Conservation (phyloP, 2,113 vertebrate species). For the Ailuropoda melanoleuca region DNA sequence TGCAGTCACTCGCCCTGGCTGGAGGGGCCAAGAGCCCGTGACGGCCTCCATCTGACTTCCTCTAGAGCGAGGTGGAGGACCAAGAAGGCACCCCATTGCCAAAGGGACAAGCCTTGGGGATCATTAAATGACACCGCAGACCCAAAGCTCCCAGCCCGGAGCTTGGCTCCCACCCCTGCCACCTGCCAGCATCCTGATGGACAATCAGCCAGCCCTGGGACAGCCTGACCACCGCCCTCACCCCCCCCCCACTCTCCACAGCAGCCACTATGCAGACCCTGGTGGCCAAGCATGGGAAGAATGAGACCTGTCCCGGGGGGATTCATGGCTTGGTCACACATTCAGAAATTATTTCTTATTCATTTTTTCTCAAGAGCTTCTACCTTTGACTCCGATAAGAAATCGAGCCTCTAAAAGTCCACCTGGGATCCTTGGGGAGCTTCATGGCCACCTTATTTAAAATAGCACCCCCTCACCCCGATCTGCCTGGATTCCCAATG, state of each 20-base stretch:
- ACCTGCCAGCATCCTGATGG: rapidly evolving
- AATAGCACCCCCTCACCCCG: rapidly evolving
- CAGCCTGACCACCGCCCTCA: neutral
- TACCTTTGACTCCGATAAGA: neutral
- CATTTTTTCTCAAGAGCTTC: neutral
- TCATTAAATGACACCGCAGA: neutral
- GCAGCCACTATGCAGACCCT: too few relatives aligned
- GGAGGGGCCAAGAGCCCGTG: neutral
- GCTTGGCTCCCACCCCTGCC: rapidly evolving
- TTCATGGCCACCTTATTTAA: neutral
- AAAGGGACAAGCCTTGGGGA: neutral
- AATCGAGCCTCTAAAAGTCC: neutral
- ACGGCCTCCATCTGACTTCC: too few relatives aligned
- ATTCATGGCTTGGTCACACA: neutral
- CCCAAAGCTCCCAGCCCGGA: neutral
- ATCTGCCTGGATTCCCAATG: rapidly evolving
- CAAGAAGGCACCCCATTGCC: neutral
- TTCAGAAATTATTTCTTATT: neutral
- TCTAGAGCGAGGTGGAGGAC: neutral
- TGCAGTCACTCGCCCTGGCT: neutral
- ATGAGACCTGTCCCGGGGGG: too few relatives aligned
- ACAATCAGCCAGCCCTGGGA: neutral
- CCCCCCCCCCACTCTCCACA: rapidly evolving
- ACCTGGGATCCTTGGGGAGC: neutral
- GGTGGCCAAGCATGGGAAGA: neutral